phyloP scores from a whole-genome alignment of 1,140 invertebrate genomes.

The Bombus confusus region DNA sequence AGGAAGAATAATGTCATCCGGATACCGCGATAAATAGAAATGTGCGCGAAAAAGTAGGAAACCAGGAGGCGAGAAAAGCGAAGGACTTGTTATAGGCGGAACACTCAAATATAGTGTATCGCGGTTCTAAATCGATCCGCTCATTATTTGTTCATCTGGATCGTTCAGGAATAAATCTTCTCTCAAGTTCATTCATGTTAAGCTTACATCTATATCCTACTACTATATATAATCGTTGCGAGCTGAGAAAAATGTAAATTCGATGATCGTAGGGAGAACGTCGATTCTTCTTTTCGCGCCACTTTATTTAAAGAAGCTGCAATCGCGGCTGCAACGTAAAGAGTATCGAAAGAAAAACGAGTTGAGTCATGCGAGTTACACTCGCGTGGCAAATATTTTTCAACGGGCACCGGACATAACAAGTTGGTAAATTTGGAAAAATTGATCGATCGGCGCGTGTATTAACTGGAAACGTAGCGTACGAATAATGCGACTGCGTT shows the following conservation, averaged over 20 bases:
- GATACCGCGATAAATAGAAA: not conserved
- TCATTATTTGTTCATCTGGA: slow-evolving; percentile 7
- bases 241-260: not conserved
- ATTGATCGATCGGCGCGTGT: too few relatives aligned
- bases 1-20: slow-evolving; percentile 13
- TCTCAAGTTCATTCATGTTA: not conserved
- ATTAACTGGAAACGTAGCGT: too few relatives aligned
- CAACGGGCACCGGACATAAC: too few relatives aligned
- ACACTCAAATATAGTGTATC: not conserved
- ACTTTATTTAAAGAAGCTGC: slow-evolving; percentile 7
- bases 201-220: not conserved
- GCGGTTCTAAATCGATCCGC: not conserved
- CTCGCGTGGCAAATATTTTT: not conserved
- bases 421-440: too few relatives aligned
- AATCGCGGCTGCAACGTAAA: not conserved
- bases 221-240: not conserved
- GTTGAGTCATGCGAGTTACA: not conserved
- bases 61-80: not conserved
- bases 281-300: not conserved
- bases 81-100: not conserved
- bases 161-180: slow-evolving; percentile 1
- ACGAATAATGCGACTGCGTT: too few relatives aligned
- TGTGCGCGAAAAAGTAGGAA: not conserved
- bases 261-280: not conserved
- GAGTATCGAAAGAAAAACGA: not conserved